These are phyloP conservation scores for Hypomecis atomaria DNA, from an alignment of 2,888 invertebrate species.

Conservation along the genomic window DNA sequence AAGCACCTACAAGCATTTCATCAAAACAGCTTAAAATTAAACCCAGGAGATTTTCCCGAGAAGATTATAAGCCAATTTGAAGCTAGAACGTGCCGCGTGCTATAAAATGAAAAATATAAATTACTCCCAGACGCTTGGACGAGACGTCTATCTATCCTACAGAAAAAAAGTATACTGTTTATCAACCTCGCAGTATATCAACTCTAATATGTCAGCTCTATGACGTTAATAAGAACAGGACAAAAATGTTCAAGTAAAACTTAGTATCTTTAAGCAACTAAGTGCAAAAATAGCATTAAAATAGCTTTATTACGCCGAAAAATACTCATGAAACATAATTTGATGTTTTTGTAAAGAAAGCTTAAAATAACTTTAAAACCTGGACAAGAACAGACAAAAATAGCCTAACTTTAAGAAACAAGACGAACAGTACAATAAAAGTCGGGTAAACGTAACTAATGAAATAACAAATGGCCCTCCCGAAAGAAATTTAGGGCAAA, in stretches of 20 bases:
- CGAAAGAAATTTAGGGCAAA: slow-evolving; percentile 25
- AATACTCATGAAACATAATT: no score
- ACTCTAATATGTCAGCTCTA: no score
- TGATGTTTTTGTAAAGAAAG: no score
- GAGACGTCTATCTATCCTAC: slow-evolving; percentile 5
- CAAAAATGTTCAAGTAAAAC: no score
- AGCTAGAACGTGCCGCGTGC: slow-evolving; percentile 1
- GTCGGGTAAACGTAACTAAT: slow-evolving; percentile 42
- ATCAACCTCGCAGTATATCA: no score
- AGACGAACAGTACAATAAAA: slow-evolving; percentile 41
- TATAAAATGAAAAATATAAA: slow-evolving; percentile 24
- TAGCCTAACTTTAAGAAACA: slow-evolving; percentile 20
- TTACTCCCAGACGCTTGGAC: background rate
- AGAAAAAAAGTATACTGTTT: no score
- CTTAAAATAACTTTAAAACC: background rate
- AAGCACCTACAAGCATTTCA: slow-evolving; percentile 26
- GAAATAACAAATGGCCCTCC: slow-evolving; percentile 42
- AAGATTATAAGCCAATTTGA: slow-evolving; percentile 32
- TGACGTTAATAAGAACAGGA: no score
- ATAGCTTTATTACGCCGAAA: no score
- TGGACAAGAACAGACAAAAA: background rate
- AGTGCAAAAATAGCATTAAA: no score
- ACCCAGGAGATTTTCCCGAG: slow-evolving; percentile 8
- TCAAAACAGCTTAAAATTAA: slow-evolving; percentile 45
- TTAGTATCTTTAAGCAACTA: no score